Evolutionary conservation across 2,888 invertebrate species (phyloP).

Genomic region (Xanthorhoe spadicearia): DNA sequence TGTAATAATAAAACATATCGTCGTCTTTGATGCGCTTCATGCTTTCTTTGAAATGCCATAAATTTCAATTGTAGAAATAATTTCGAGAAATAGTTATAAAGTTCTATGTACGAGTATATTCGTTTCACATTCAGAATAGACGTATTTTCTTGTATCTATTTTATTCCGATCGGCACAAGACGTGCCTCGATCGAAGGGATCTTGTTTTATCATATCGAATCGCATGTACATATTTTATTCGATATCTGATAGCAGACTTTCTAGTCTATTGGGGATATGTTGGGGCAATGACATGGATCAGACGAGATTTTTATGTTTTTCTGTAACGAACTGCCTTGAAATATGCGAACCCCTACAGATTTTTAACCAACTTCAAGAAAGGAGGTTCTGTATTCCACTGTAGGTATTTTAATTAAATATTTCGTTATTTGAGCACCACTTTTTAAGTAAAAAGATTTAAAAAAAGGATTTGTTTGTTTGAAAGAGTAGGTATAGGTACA

Average conservation of each 20-base stretch:
- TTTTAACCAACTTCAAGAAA: too few species aligned
- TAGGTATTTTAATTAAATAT: too few species aligned
- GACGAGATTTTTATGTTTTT: slow-evolving; percentile 10
- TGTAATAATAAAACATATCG: too few species aligned
- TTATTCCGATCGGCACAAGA: neutral
- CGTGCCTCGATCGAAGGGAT: neutral
- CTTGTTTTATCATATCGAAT: slow-evolving; percentile 30
- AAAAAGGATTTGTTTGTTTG: too few species aligned
- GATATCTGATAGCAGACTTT: slow-evolving; percentile 17
- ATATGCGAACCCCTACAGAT: neutral
- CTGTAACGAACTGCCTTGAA: neutral
- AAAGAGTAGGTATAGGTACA: too few species aligned
- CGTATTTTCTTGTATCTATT: neutral
- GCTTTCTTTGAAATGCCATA: too few species aligned
- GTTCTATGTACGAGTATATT: neutral
- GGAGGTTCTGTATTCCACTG: too few species aligned
- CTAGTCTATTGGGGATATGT: slow-evolving; percentile 17
- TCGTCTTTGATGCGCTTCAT: too few species aligned
- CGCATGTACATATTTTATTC: slow-evolving; percentile 24
- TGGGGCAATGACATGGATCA: slow-evolving; percentile 3
- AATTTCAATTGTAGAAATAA: neutral
- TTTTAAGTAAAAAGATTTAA: too few species aligned
- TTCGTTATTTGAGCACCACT: too few species aligned
- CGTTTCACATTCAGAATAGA: neutral
- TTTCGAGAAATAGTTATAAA: neutral